phyloP scores from a whole-genome alignment of 2,888 invertebrate species.

The Drosophila subquinaria region DNA sequence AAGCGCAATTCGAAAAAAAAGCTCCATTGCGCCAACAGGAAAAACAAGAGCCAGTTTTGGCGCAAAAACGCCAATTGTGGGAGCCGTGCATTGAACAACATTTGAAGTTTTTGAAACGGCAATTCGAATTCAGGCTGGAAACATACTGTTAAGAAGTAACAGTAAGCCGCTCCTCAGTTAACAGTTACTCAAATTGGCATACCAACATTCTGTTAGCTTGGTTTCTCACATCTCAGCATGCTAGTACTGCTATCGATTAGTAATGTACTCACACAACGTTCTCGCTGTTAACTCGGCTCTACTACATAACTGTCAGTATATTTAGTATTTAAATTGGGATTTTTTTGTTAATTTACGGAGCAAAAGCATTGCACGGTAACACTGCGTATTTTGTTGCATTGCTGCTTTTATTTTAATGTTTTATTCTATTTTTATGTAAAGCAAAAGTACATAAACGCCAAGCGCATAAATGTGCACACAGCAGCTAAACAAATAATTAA shows the following conservation, averaged over 20 bases:
- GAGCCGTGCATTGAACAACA: too few relatives aligned
- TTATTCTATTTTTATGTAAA: slow-evolving; percentile 55
- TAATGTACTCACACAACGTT: neutral
- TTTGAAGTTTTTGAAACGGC: too few relatives aligned
- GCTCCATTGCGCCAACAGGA: too few relatives aligned
- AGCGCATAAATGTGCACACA: slow-evolving; percentile 40
- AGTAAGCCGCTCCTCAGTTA: neutral
- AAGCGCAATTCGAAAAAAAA: too few relatives aligned
- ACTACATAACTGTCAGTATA: slow-evolving; percentile 5
- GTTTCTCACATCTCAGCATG: neutral
- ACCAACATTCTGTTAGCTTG: neutral
- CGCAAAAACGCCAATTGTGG: too few relatives aligned
- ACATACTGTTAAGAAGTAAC: neutral
- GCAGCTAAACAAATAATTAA: slow-evolving; percentile 29
- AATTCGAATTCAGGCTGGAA: neutral
- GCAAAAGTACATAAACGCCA: slow-evolving; percentile 20
- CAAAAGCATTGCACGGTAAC: slow-evolving; percentile 34
- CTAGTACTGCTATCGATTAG: neutral
- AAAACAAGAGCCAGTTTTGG: too few relatives aligned
- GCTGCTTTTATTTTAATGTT: slow-evolving; percentile 59
- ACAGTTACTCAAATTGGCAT: neutral
- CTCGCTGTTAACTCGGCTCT: neutral
- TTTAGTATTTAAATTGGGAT: slow-evolving; percentile 10
- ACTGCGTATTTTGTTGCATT: slow-evolving; percentile 53
- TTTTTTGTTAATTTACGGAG: neutral